Conservation (phyloP, 2,113 vertebrate genomes). For the Myotis brandtii region DNA sequence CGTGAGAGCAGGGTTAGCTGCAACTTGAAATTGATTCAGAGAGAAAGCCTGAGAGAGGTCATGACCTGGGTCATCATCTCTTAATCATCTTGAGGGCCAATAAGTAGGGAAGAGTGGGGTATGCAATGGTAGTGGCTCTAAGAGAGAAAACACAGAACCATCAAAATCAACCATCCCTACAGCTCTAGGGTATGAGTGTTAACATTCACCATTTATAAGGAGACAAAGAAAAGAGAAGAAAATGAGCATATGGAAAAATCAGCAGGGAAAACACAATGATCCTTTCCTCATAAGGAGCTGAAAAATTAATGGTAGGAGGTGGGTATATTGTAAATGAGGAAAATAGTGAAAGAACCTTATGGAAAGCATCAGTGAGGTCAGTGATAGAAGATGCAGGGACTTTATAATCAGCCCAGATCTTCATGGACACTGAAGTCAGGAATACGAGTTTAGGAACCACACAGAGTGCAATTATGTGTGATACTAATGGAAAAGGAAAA, state of each 20-base stretch:
- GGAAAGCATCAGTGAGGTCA: conserved; percentile 68
- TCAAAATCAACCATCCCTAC: conserved; percentile 32
- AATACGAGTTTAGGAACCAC: conserved; percentile 79
- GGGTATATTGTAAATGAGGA: conserved; percentile 49
- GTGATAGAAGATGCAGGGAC: conserved; percentile 59
- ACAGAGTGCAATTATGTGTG: conserved; percentile 82
- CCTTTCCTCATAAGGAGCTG: conserved; percentile 67
- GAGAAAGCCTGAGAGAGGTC: background rate
- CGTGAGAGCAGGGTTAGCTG: background rate
- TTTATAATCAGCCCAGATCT: conserved; percentile 70
- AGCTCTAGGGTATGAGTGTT: conserved; percentile 18
- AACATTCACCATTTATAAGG: conserved; percentile 53
- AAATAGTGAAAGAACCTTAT: conserved; percentile 55
- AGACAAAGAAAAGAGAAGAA: conserved; percentile 58
- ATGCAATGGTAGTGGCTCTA: background rate
- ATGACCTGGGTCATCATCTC: background rate
- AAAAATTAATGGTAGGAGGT: conserved; percentile 69
- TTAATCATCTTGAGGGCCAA: background rate
- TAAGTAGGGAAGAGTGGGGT: background rate
- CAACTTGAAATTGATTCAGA: background rate
- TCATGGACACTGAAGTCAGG: conserved; percentile 66
- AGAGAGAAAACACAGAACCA: conserved; percentile 30
- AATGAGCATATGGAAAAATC: conserved; percentile 77
- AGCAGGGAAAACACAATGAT: conserved; percentile 71
- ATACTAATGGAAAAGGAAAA: conserved; percentile 82